Conservation (phyloP, 2,113 vertebrate species). For the Lasiurus borealis region DNA sequence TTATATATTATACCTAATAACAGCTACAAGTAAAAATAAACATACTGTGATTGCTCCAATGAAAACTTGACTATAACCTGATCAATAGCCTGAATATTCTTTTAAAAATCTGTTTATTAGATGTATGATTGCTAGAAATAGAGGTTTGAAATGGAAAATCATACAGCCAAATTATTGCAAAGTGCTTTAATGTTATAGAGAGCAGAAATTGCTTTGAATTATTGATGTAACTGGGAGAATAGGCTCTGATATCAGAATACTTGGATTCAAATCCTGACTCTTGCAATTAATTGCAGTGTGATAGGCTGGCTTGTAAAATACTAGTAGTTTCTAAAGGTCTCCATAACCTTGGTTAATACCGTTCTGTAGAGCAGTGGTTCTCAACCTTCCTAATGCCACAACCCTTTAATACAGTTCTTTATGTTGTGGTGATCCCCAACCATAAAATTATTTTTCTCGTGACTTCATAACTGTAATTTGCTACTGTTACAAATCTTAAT, state of each 20-base stretch:
- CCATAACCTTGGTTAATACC: accelerated
- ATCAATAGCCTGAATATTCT: background rate
- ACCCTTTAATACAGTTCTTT: too few species aligned
- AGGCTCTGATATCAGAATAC: background rate
- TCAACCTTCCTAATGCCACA: too few species aligned
- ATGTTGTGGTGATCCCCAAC: too few species aligned
- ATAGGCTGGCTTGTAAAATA: background rate
- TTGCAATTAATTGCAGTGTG: background rate
- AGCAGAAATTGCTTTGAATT: background rate
- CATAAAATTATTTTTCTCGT: too few species aligned
- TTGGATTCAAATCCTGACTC: background rate
- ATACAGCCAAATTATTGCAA: background rate
- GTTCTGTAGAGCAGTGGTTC: background rate
- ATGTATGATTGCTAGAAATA: background rate
- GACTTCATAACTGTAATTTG: too few species aligned
- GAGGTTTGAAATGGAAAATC: background rate
- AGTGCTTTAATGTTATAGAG: background rate
- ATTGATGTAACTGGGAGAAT: accelerated
- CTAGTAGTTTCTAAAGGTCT: background rate
- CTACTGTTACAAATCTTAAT: too few species aligned
- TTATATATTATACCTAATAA: background rate
- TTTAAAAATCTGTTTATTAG: background rate
- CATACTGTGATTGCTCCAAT: background rate
- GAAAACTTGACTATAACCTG: background rate
- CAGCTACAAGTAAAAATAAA: background rate